Conservation (phyloP, 2,888 invertebrate genomes). For the Drosophila lacicola region DNA sequence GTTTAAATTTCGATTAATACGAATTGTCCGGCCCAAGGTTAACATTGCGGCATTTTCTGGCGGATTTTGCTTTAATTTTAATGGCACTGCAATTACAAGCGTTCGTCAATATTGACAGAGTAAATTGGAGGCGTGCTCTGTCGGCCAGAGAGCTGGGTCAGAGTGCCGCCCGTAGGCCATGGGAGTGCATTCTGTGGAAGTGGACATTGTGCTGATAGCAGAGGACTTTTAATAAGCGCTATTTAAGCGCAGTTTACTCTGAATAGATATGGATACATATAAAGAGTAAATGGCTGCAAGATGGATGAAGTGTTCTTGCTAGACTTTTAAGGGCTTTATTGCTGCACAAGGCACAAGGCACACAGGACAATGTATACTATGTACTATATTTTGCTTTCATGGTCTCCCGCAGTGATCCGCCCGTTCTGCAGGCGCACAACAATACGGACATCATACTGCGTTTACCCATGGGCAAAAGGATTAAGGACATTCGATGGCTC, state of each 20-base stretch:
- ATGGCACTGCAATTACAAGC: slow-evolving; percentile 46
- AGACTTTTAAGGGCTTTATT: slow-evolving; percentile 36
- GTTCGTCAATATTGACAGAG: slow-evolving; percentile 57
- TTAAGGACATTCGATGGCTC: slow-evolving; percentile 95
- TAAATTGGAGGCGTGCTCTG: slow-evolving; percentile 62
- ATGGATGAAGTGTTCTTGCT: slow-evolving; percentile 25
- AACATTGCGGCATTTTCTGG: slow-evolving; percentile 54
- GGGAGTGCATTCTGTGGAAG: slow-evolving; percentile 22
- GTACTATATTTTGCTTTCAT: slow-evolving; percentile 29
- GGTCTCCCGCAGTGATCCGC: slow-evolving; percentile 90
- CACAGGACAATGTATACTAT: slow-evolving; percentile 15
- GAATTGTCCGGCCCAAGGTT: slow-evolving; percentile 23
- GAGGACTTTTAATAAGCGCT: slow-evolving; percentile 39
- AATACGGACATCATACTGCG: slow-evolving; percentile 93
- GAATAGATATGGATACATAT: slow-evolving; percentile 21
- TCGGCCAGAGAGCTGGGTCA: slow-evolving; percentile 25
- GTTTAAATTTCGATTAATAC: no score
- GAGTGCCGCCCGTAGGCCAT: slow-evolving; percentile 24
- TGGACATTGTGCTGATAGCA: slow-evolving; percentile 2
- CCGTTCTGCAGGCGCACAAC: slow-evolving; percentile 90
- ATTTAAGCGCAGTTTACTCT: slow-evolving; percentile 32
- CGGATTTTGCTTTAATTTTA: slow-evolving; percentile 54
- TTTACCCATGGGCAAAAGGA: slow-evolving; percentile 92
- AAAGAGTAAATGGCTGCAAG: neutral
- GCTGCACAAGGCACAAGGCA: slow-evolving; percentile 24